Percentiles rank a stretch among this genome's conserved stretches.
phyloP scores from a whole-genome alignment of 2,797 vertebrate species.

The Synaphobranchus kaupii region DNA sequence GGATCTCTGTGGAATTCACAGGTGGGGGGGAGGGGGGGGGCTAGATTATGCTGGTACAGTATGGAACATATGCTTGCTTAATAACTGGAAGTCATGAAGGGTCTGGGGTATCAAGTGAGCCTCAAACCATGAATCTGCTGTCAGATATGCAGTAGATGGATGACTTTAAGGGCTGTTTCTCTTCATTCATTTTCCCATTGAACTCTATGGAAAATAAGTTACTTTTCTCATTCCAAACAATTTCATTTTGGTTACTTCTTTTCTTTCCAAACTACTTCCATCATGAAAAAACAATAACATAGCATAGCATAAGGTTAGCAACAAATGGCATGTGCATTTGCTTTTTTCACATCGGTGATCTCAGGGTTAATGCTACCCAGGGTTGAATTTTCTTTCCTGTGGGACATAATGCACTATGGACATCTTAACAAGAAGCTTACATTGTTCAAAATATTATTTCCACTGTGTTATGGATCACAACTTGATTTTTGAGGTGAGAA shows the following conservation, averaged over 20 bases:
- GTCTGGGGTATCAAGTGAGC: no score
- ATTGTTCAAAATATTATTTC: conserved; percentile 8
- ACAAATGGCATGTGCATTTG: background rate
- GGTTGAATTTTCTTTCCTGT: background rate
- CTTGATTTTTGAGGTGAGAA: conserved; percentile 17
- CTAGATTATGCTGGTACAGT: no score
- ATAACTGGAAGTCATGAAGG: no score
- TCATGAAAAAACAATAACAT: background rate
- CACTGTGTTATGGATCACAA: conserved; percentile 6
- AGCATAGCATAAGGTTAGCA: background rate
- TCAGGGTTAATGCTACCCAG: background rate
- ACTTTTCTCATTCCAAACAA: background rate
- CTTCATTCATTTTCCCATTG: no score
- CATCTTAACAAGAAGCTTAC: background rate
- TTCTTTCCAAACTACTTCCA: background rate
- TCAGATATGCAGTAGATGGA: no score
- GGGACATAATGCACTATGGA: background rate
- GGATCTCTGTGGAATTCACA: no score
- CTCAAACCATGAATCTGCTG: no score
- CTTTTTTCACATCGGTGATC: background rate
- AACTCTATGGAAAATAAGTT: background rate
- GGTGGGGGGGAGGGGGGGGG: no score
- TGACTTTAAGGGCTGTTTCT: no score
- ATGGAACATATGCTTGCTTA: no score
- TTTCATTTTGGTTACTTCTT: background rate